Base-by-base conservation (phyloP, 1,140 invertebrate species). In the Atta colombica region DNA sequence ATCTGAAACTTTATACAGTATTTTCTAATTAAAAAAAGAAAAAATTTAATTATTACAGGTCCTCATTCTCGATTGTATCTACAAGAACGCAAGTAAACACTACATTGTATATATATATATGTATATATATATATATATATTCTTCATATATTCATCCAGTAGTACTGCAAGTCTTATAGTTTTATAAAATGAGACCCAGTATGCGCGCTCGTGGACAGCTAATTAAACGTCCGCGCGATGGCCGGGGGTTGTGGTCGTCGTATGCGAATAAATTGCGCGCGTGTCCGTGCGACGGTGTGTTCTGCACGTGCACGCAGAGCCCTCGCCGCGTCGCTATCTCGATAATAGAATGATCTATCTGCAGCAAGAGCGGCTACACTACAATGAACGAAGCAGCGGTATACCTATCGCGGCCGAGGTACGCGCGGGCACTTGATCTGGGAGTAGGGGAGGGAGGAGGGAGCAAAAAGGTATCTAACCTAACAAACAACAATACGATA, bases 401-500 rank as follows among this genome's bases (percentile, higher is more conserved):
- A 93, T 92, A 58, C 92, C 93, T 93, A 93, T 94, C 87, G 88
- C 88, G 84, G 88, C 90, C 88, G 8, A 55, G 61, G 25, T 74
- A 60, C 55, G 68, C 80, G 55, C 86, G 81, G 88, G 91, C 92
- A 92, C 89, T 93, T 93, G 92, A 93, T 93, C 93, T 93, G 85
- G 25, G 21, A 5, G 21, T 14, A 2, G 39, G 21, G 91, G 91
- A 87, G 14, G 66, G 21, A 28, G 21, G 6, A 7, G 65, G 39
- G n/a, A 93, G 92, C 90, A 93, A 88, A 71, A 84, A 90, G 39
- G 85, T 92, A 91, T 87, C 88, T 92, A 93, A 93, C 88, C 87
- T 88, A 94, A 93, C 93, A 94, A 94, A 94, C 93, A 94, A 93
- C 92, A 93, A 93, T 94, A 93, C 90, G 88, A 90, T 91, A 93